These are phyloP conservation scores for Poecilobothrus nobilitatus DNA, from an alignment of 2,888 invertebrate species.

Conservation along the genomic window DNA sequence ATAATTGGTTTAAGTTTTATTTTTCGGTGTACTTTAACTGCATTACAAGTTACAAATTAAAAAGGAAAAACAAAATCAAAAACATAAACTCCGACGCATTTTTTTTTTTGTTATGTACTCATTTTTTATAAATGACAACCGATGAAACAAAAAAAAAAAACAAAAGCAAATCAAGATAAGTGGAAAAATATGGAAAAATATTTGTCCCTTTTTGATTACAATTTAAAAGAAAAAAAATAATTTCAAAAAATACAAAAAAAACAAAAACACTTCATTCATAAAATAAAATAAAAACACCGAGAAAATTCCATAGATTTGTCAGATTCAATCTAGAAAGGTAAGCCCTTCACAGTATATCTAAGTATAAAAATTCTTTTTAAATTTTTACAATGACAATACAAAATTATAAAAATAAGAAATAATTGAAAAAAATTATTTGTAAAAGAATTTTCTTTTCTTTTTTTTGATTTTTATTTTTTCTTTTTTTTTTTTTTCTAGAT, in stretches of 20 bases:
- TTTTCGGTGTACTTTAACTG: no score
- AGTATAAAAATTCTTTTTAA: background rate
- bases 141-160: no score
- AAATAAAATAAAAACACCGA: background rate
- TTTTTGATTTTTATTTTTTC: background rate
- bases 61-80: no score
- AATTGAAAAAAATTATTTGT: background rate
- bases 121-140: no score
- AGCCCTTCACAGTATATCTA: background rate
- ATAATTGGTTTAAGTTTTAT: no score
- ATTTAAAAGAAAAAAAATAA: background rate
- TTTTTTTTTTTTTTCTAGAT: background rate
- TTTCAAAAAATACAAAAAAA: background rate
- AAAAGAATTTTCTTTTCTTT: background rate
- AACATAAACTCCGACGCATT: no score
- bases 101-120: no score
- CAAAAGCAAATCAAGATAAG: no score
- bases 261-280: background rate
- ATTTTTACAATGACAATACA: background rate
- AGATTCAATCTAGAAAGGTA: background rate
- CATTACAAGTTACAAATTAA: no score
- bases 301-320: constrained; percentile 1
- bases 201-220: no score
- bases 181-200: no score
- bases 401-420: background rate